These are phyloP conservation scores for Emesis russula DNA, from an alignment of 2,888 invertebrate genomes.

Conservation along the genomic window DNA sequence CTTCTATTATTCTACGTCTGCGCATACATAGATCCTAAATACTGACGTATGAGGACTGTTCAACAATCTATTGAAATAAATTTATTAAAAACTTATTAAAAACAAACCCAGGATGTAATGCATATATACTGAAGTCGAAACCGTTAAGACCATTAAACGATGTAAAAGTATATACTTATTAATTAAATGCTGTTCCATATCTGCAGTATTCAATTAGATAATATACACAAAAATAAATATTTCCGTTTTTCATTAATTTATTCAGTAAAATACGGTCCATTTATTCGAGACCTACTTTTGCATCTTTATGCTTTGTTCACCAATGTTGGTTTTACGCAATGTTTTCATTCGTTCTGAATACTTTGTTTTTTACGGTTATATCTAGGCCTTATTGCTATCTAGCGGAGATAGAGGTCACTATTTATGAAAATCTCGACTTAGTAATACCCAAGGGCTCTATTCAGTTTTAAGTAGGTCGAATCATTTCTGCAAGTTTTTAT, in stretches of 20 bases:
- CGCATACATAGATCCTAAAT: too few species aligned
- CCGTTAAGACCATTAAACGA: too few species aligned
- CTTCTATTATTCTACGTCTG: too few species aligned
- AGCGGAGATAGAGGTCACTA: slow-evolving; percentile 16
- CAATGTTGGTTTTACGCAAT: slow-evolving; percentile 24
- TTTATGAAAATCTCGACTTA: slow-evolving; percentile 12
- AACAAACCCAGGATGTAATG: too few species aligned
- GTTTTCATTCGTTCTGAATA: slow-evolving; percentile 27
- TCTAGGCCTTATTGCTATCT: slow-evolving; percentile 10
- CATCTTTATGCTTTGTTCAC: slow-evolving; percentile 24
- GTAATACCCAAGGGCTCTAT: background rate
- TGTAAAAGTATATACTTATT: too few species aligned
- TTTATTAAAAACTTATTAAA: too few species aligned
- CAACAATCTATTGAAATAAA: too few species aligned
- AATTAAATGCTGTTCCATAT: too few species aligned
- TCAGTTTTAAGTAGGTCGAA: slow-evolving; percentile 3
- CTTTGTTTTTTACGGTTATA: slow-evolving; percentile 20
- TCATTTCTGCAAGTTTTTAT: slow-evolving; percentile 5
- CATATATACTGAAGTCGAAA: too few species aligned
- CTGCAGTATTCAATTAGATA: slow-evolving; percentile 5
- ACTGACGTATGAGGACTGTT: too few species aligned
- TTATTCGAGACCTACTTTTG: slow-evolving; percentile 28
- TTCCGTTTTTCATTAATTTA: slow-evolving; percentile 13
- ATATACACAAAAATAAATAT: slow-evolving; percentile 14
- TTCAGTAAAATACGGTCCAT: slow-evolving; percentile 23